Percentiles rank a stretch among this genome's conserved stretches.
Conservation (phyloP, 2,797 vertebrate species). For the Adelosebastes latens region DNA sequence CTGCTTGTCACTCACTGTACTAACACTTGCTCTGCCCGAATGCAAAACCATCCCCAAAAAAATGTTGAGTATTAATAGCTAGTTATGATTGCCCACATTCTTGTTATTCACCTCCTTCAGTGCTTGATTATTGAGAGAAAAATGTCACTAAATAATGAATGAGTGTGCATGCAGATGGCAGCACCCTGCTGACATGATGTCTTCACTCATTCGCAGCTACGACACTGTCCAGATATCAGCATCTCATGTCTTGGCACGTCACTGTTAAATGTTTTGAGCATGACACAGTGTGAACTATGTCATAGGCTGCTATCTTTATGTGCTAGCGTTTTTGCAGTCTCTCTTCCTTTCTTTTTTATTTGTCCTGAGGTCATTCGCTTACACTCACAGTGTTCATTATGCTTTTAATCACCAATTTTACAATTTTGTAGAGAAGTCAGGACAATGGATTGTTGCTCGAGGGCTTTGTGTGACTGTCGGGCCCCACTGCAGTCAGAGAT, state of each 20-base stretch:
- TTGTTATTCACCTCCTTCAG: not conserved
- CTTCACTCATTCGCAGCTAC: conserved; percentile 21
- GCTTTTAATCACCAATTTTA: conserved; percentile 43
- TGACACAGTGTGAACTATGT: not conserved
- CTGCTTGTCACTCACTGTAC: too few species aligned
- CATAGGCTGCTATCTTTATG: not conserved
- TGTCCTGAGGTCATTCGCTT: conserved; percentile 6
- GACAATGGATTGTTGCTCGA: conserved; percentile 33
- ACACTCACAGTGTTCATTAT: conserved; percentile 19
- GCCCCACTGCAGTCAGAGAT: not conserved
- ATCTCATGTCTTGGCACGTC: conserved; percentile 13
- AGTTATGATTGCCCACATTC: not conserved
- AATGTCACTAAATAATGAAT: conserved; percentile 48
- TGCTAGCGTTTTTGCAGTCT: not conserved
- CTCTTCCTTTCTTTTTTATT: not conserved
- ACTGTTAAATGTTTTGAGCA: conserved; percentile 12
- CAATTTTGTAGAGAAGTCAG: conserved; percentile 24
- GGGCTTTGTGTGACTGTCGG: conserved; percentile 37
- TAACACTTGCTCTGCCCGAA: not conserved
- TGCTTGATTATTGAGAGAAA: conserved; percentile 16
- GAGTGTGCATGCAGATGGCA: conserved; percentile 39
- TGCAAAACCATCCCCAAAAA: not conserved
- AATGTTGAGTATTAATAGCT: too few species aligned
- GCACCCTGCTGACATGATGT: conserved; percentile 34
- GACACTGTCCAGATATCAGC: conserved; percentile 39